A percentile compares a stretch with the other conserved stretches of the same genome.
Conservation (phyloP, 1,140 invertebrate genomes). For the Drosophila nasuta region DNA sequence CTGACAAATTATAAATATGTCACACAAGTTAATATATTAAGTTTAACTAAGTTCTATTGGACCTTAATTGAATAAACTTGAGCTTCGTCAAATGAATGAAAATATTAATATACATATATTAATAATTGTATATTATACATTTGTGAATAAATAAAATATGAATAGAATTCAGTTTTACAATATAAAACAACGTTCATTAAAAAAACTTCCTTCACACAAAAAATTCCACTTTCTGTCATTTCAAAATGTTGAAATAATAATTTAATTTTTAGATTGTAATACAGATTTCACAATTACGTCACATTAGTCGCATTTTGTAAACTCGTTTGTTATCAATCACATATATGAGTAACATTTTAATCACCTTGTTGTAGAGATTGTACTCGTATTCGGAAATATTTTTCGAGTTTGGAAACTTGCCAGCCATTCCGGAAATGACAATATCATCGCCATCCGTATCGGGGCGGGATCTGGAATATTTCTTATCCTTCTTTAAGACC, state of each 20-base stretch:
- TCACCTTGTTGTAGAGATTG: slow-evolving; percentile 91
- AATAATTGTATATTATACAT: too few relatives aligned
- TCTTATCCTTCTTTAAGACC: slow-evolving; percentile 64
- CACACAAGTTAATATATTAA: too few relatives aligned
- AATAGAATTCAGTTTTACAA: too few relatives aligned
- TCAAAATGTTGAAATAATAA: neutral
- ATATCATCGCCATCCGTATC: slow-evolving; percentile 90
- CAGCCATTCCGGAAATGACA: slow-evolving; percentile 91
- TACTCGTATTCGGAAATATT: slow-evolving; percentile 92
- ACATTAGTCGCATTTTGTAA: neutral
- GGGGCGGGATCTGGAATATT: slow-evolving; percentile 66
- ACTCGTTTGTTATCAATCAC: neutral
- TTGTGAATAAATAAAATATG: too few relatives aligned
- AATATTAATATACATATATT: too few relatives aligned
- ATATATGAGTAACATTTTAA: slow-evolving; percentile 18
- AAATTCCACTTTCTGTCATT: neutral
- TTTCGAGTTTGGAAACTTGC: slow-evolving; percentile 94
- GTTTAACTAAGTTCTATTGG: too few relatives aligned
- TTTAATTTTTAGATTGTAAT: neutral
- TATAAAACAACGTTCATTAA: too few relatives aligned
- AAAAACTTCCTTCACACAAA: neutral
- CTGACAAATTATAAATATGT: slow-evolving; percentile 36
- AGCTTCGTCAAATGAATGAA: too few relatives aligned
- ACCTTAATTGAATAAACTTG: too few relatives aligned
- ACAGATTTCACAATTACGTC: neutral